Conservation (phyloP, 2,888 invertebrate genomes). For the Tholera decimalis region DNA sequence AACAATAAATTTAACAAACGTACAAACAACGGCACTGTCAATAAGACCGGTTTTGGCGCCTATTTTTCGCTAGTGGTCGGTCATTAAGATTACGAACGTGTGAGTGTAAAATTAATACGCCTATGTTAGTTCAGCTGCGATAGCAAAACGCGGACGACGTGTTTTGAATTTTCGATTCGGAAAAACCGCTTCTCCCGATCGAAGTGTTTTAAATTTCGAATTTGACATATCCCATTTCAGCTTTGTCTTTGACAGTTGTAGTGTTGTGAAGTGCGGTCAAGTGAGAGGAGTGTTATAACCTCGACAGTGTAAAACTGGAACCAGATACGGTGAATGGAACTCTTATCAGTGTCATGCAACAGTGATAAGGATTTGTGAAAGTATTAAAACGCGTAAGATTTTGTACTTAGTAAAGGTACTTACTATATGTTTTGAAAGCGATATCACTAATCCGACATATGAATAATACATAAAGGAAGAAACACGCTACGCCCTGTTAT, state of each 20-base stretch:
- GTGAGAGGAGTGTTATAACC: constrained; percentile 20
- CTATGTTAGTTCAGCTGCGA: constrained; percentile 82
- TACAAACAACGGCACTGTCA: constrained; percentile 67
- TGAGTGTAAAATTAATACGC: constrained; percentile 75
- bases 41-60: constrained; percentile 80
- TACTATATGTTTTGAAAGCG: constrained; percentile 67
- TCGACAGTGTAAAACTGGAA: constrained; percentile 12
- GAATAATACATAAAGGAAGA: constrained; percentile 72
- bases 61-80: constrained; percentile 79
- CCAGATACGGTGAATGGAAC: constrained; percentile 32
- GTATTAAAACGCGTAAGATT: constrained; percentile 50
- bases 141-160: constrained; percentile 84
- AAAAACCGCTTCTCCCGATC: constrained; percentile 47
- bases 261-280: constrained; percentile 44
- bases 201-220: constrained; percentile 44
- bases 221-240: constrained; percentile 47
- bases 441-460: constrained; percentile 69
- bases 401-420: constrained; percentile 22
- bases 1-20: constrained; percentile 71
- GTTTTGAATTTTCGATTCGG: constrained; percentile 66
- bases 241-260: constrained; percentile 54
- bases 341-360: constrained; percentile 61
- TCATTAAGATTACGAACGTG: constrained; percentile 78
- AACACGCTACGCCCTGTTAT: constrained; percentile 73
- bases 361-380: constrained; percentile 73